Evolutionary conservation across 2,888 invertebrate genomes (phyloP).

Genomic region (Ptilodon capucinus): DNA sequence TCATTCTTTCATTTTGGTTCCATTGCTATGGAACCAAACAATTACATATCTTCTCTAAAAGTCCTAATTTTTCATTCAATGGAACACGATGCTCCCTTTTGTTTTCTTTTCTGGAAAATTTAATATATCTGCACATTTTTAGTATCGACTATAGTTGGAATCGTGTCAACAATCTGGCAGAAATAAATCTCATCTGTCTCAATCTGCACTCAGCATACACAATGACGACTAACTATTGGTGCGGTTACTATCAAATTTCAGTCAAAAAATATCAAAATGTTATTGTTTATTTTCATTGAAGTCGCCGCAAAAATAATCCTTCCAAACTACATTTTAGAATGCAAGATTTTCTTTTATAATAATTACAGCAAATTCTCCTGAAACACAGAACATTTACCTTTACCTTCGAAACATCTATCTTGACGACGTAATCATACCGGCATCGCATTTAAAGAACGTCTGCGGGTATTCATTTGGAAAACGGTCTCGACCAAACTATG

Average conservation of each 20-base stretch:
- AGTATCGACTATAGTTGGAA: background rate
- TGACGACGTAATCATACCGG: conserved; percentile 7
- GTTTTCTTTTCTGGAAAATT: background rate
- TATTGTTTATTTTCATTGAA: background rate
- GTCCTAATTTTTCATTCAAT: background rate
- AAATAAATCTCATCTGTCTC: too few species aligned
- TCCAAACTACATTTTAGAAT: background rate
- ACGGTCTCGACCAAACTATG: conserved; percentile 29
- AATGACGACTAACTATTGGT: background rate
- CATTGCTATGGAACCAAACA: too few species aligned
- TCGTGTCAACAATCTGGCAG: background rate
- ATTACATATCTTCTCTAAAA: too few species aligned
- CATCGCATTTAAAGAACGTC: conserved; percentile 17
- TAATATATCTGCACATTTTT: background rate
- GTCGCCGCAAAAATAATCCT: background rate
- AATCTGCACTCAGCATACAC: too few species aligned
- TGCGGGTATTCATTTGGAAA: conserved; percentile 22
- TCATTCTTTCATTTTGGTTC: too few species aligned
- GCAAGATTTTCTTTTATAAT: background rate
- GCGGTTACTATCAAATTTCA: background rate
- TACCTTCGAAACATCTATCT: conserved; percentile 1
- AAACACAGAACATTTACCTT: conserved; percentile 1
- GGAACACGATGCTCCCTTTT: background rate
- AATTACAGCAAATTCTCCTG: conserved; percentile 1
- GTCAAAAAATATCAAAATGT: background rate